phyloP scores from a whole-genome alignment of 2,888 invertebrate genomes.

The Aphidius colemani region DNA sequence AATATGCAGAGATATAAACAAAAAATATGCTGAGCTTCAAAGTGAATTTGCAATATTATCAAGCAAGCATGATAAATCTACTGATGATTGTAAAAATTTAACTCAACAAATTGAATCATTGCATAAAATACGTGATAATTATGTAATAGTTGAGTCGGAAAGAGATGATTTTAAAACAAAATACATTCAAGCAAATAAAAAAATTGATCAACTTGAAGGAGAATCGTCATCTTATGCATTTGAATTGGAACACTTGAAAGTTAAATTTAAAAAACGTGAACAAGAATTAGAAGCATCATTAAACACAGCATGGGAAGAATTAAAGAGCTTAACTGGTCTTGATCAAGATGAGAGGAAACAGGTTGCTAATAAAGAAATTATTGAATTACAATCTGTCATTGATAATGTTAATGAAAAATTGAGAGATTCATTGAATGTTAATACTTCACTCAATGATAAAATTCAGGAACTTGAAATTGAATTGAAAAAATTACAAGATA shows the following conservation, averaged over 20 bases:
- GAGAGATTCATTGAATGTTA: conserved; percentile 19
- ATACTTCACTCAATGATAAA: conserved; percentile 8
- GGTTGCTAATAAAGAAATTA: conserved; percentile 3
- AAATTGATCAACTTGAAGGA: conserved; percentile 31
- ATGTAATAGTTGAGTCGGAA: conserved; percentile 31
- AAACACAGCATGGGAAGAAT: conserved; percentile 23
- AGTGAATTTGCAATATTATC: conserved; percentile 22
- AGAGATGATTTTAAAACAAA: conserved; percentile 31
- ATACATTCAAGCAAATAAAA: conserved; percentile 36
- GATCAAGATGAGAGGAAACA: conserved; percentile 20
- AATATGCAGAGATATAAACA: conserved; percentile 32
- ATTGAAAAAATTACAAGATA: conserved; percentile 12
- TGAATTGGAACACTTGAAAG: conserved; percentile 63
- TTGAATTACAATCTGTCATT: conserved; percentile 13
- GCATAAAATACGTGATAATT: conserved; percentile 25
- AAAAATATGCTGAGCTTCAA: conserved; percentile 38
- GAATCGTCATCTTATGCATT: conserved; percentile 57
- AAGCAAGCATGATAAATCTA: background rate
- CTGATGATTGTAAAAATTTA: conserved; percentile 17
- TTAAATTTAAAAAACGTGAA: conserved; percentile 64
- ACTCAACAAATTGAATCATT: conserved; percentile 32
- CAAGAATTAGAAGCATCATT: conserved; percentile 55
- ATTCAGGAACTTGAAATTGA: conserved; percentile 5
- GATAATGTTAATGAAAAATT: conserved; percentile 15
- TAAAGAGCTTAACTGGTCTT: background rate